These are phyloP conservation scores for Bucco capensis DNA, from an alignment of 2,113 vertebrate species.

Conservation along the genomic window DNA sequence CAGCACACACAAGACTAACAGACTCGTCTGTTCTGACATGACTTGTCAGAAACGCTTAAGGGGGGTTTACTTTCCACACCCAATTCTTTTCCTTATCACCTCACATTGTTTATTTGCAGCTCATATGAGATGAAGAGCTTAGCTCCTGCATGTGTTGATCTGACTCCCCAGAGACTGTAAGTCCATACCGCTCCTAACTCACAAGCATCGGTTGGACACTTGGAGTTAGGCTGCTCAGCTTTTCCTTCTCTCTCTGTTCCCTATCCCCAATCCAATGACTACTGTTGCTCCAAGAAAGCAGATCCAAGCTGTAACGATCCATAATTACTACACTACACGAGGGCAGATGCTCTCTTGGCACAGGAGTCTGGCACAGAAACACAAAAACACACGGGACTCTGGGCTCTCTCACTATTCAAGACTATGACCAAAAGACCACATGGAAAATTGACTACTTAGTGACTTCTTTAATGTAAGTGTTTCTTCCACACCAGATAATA, in stretches of 20 bases:
- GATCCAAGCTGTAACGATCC: not conserved
- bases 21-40: not conserved
- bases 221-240: not conserved
- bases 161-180: not conserved
- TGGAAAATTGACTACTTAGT: not conserved
- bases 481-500: not conserved
- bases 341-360: conserved; percentile 16
- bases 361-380: not conserved
- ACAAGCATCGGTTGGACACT: not conserved
- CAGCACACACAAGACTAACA: not conserved
- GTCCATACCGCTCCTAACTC: not conserved
- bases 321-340: not conserved
- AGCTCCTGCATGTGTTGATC: not conserved
- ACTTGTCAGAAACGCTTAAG: not conserved
- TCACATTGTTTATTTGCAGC: not conserved
- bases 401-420: not conserved
- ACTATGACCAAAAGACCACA: not conserved
- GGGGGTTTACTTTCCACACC: not conserved
- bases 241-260: not conserved
- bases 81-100: not conserved
- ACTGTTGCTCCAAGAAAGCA: not conserved
- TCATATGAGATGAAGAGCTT: not conserved
- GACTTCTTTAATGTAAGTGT: not conserved
- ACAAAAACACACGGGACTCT: rapidly evolving
- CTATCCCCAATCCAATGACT: not conserved